These are phyloP conservation scores for Leucophora obtusa DNA, from an alignment of 2,888 invertebrate species.

Conservation along the genomic window DNA sequence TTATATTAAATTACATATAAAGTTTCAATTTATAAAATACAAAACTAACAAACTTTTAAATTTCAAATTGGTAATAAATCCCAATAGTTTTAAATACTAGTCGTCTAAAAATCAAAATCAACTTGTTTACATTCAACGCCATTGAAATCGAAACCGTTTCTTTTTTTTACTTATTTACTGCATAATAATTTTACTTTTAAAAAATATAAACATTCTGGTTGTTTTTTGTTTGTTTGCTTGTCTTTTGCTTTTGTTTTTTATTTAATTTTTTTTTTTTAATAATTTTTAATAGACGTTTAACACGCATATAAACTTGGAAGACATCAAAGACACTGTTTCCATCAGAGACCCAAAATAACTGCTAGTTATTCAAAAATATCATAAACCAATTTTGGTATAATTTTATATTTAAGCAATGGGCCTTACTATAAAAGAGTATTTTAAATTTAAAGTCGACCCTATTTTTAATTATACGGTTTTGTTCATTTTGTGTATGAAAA, in stretches of 20 bases:
- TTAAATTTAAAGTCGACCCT: too few species aligned
- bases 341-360: too few species aligned
- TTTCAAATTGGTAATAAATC: constrained; percentile 6
- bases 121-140: constrained; percentile 28
- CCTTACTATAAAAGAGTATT: too few species aligned
- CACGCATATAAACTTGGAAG: constrained; percentile 25
- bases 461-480: too few species aligned
- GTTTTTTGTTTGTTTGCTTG: not conserved
- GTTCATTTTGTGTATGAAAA: too few species aligned
- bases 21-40: constrained; percentile 16
- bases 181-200: constrained; percentile 17
- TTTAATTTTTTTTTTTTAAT: not conserved
- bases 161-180: constrained; percentile 20
- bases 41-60: not conserved
- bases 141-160: constrained; percentile 47
- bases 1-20: constrained; percentile 21
- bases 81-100: constrained; percentile 1
- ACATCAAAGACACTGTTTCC: constrained; percentile 4
- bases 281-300: constrained; percentile 31
- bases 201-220: constrained; percentile 19
- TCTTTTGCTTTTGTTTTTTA: not conserved
- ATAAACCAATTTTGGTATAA: too few species aligned
- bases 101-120: not conserved
- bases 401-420: too few species aligned
- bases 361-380: too few species aligned